phyloP scores from a whole-genome alignment of 1,140 invertebrate species.

The Goniozus legneri region DNA sequence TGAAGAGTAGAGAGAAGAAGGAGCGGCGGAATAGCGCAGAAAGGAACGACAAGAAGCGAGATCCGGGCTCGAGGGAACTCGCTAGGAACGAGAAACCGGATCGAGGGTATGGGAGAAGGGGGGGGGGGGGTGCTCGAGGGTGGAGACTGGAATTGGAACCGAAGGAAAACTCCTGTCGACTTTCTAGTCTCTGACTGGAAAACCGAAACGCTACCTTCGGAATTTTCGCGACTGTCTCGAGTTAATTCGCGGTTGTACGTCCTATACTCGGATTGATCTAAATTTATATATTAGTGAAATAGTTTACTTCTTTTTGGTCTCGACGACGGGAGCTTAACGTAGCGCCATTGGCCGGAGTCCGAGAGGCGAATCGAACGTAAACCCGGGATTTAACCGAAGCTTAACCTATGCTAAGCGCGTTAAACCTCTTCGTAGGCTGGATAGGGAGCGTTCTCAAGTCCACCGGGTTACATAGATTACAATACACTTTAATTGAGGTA shows the following conservation, averaged over 20 bases:
- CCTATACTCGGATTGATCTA: no score
- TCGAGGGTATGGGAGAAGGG: not conserved
- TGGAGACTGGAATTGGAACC: not conserved
- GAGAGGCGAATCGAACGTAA: conserved; percentile 41
- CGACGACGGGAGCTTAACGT: no score
- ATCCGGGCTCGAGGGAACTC: not conserved
- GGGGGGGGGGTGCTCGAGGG: not conserved
- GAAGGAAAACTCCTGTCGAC: not conserved
- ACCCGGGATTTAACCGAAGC: conserved; percentile 36
- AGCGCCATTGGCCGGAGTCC: no score
- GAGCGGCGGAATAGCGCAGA: conserved; percentile 2
- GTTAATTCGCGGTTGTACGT: no score
- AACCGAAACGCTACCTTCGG: no score
- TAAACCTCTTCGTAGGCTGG: conserved; percentile 35
- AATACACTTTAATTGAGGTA: conserved; percentile 43
- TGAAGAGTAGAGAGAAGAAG: conserved; percentile 4
- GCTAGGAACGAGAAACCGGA: not conserved
- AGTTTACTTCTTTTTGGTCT: no score
- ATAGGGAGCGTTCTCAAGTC: conserved; percentile 17
- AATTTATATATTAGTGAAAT: no score
- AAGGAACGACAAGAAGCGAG: not conserved
- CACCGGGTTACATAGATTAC: conserved; percentile 39
- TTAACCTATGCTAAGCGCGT: conserved; percentile 43
- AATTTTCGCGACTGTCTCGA: no score
- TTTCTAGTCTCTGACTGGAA: not conserved